A percentile compares a stretch with the other conserved stretches of the same genome.
These are phyloP conservation scores for Zygogramma bicolorata DNA, from an alignment of 2,888 invertebrate species.

Conservation along the genomic window DNA sequence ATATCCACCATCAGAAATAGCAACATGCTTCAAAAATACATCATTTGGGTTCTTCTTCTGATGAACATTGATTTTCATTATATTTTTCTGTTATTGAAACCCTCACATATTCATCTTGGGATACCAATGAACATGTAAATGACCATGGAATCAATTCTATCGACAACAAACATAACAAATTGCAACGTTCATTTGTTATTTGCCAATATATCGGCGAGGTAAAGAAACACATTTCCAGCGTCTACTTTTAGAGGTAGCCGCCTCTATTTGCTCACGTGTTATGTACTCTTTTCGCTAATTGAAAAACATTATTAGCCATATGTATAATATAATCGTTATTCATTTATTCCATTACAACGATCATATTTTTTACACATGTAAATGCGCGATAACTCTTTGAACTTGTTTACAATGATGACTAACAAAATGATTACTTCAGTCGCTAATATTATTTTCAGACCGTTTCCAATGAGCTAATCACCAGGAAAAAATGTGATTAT, in stretches of 20 bases:
- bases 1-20: no score
- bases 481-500: background rate
- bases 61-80: no score
- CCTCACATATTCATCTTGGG: background rate
- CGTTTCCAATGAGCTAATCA: background rate
- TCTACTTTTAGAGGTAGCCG: background rate
- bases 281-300: background rate
- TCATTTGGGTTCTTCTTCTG: no score
- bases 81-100: no score
- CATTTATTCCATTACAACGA: background rate
- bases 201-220: background rate
- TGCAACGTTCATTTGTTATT: background rate
- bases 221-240: background rate
- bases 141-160: no score
- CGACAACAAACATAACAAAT: background rate
- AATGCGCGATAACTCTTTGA: conserved; percentile 3
- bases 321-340: conserved; percentile 1
- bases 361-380: background rate
- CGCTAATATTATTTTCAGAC: background rate
- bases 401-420: background rate
- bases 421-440: background rate
- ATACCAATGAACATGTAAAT: background rate
- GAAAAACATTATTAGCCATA: background rate
- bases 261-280: background rate
- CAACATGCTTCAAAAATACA: no score